These are phyloP conservation scores for Bubo bubo DNA, from an alignment of 2,113 vertebrate species.

Conservation along the genomic window DNA sequence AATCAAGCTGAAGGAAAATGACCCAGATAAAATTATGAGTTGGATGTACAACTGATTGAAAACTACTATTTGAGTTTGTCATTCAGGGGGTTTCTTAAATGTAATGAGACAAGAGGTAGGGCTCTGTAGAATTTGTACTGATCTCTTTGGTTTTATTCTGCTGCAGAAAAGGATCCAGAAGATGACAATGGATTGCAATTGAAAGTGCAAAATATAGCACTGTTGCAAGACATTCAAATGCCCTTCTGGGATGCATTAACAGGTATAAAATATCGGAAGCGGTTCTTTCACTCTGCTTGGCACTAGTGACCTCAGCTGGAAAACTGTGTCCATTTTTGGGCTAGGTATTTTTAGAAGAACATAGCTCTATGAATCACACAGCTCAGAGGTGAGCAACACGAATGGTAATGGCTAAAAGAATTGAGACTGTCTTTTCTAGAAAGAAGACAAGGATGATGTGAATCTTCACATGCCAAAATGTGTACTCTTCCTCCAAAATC, in stretches of 20 bases:
- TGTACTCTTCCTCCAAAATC: not conserved
- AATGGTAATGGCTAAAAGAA: not conserved
- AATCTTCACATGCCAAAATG: not conserved
- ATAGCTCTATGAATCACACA: not conserved
- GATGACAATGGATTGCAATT: not conserved
- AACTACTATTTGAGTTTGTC: not conserved
- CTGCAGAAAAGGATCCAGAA: not conserved
- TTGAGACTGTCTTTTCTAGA: not conserved
- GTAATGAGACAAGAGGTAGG: not conserved
- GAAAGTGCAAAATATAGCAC: not conserved
- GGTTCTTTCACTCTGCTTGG: not conserved
- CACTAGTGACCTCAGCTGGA: not conserved
- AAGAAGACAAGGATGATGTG: not conserved
- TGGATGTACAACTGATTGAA: not conserved
- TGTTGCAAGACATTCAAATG: not conserved
- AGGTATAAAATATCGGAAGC: not conserved
- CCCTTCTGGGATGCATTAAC: not conserved
- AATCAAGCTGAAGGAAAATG: not conserved
- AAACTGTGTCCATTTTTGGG: not conserved
- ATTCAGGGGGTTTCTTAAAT: not conserved
- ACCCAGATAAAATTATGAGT: not conserved
- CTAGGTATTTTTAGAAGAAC: conserved; percentile 3
- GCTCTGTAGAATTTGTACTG: not conserved
- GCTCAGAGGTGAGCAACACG: not conserved
- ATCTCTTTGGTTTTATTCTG: not conserved